phyloP scores from a whole-genome alignment of 2,797 vertebrate species.

The Acanthurus leucopareius region DNA sequence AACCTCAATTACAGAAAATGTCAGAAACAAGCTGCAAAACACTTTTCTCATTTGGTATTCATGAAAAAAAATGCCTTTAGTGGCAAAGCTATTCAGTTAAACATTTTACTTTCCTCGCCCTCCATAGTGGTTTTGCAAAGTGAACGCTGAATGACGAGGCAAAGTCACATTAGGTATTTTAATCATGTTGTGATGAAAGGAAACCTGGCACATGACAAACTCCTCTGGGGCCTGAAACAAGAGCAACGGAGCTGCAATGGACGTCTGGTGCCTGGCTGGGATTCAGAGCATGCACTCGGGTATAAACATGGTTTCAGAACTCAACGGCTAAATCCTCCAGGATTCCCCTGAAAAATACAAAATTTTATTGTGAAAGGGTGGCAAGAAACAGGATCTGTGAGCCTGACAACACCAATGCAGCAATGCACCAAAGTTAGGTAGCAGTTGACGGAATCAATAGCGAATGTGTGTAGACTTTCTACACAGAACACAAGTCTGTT shows the following conservation, averaged over 20 bases:
- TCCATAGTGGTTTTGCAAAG: constrained; percentile 44
- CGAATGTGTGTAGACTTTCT: neutral
- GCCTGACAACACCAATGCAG: neutral
- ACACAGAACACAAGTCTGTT: too few species aligned
- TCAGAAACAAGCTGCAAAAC: constrained; percentile 41
- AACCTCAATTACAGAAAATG: constrained; percentile 60
- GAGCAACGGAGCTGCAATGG: constrained; percentile 18
- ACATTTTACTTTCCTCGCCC: constrained; percentile 21
- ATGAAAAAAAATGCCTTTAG: constrained; percentile 38
- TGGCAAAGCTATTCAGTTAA: constrained; percentile 33
- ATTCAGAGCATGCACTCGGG: constrained; percentile 1
- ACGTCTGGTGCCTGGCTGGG: neutral
- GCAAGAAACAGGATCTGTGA: neutral
- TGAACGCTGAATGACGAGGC: constrained; percentile 43
- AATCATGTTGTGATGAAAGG: constrained; percentile 69
- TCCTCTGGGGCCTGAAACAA: constrained; percentile 22
- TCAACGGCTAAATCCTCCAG: neutral
- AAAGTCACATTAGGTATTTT: constrained; percentile 60
- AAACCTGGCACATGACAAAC: constrained; percentile 45
- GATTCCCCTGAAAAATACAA: neutral
- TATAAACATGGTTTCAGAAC: too few species aligned
- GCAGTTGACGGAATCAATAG: neutral
- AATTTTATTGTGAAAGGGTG: neutral
- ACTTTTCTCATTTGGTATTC: constrained; percentile 55
- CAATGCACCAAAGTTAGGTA: neutral